Evolutionary conservation across 2,797 vertebrate species (phyloP).

Genomic region (Pantherophis alleghaniensis): DNA sequence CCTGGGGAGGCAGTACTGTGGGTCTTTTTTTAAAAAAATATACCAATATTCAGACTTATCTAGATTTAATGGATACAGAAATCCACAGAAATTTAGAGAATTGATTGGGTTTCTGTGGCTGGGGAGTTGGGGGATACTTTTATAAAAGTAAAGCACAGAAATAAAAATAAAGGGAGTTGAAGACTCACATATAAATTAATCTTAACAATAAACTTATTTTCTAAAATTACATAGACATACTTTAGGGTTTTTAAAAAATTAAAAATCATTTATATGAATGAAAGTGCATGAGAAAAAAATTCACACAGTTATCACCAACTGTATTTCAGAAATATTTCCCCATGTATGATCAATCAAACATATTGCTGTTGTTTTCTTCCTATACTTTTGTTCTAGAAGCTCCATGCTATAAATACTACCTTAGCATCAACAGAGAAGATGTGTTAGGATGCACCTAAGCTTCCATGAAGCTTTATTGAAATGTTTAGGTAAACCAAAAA

Average conservation of each 20-base stretch:
- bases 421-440: slow-evolving; percentile 14
- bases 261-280: too few species aligned
- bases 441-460: slow-evolving; percentile 25
- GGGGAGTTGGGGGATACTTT: background rate
- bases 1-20: background rate
- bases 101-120: background rate
- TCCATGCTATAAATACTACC: slow-evolving; percentile 6
- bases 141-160: background rate
- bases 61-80: background rate
- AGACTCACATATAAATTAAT: background rate
- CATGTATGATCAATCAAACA: too few species aligned
- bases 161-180: background rate
- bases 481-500: slow-evolving; percentile 37
- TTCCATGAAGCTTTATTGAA: slow-evolving; percentile 23
- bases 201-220: background rate
- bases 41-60: background rate
- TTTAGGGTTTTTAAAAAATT: background rate
- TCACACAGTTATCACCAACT: too few species aligned
- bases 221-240: background rate
- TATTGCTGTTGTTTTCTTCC: slow-evolving; percentile 46
- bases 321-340: too few species aligned
- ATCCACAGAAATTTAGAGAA: background rate
- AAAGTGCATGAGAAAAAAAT: too few species aligned
- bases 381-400: slow-evolving; percentile 35
- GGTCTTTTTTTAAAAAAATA: background rate